A percentile compares a stretch with the other conserved stretches of the same genome.
Conservation (phyloP, 1,140 invertebrate species). For the Pseudomyrmex dendroicus region DNA sequence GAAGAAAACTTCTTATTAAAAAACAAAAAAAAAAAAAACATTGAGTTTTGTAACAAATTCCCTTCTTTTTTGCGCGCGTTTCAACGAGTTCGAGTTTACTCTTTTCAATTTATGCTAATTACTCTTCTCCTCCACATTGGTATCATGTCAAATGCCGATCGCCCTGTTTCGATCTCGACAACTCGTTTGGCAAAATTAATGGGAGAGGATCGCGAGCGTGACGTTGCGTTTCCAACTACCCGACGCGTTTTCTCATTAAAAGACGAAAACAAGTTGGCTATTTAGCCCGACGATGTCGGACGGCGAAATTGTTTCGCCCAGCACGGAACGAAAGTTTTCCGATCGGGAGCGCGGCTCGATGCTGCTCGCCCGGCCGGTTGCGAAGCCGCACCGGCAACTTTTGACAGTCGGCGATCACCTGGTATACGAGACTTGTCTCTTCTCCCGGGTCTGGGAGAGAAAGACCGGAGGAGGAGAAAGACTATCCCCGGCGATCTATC, state of each 20-base stretch:
- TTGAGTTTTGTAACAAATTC: background rate
- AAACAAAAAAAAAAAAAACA: background rate
- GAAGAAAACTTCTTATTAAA: background rate
- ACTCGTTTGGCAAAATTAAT: constrained; percentile 53
- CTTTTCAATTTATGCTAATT: constrained; percentile 9
- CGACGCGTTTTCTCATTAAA: constrained; percentile 70
- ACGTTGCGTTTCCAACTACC: constrained; percentile 48
- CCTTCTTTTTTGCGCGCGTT: no score
- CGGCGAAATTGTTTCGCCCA: constrained; percentile 65
- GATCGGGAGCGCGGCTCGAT: constrained; percentile 58
- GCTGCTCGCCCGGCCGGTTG: constrained; percentile 1
- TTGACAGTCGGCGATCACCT: constrained; percentile 58
- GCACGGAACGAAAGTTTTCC: constrained; percentile 61
- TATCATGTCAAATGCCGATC: constrained; percentile 33
- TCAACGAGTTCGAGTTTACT: no score
- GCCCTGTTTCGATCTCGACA: constrained; percentile 27
- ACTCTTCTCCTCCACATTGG: background rate
- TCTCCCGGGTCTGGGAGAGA: background rate
- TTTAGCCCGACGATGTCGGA: constrained; percentile 48
- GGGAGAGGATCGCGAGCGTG: constrained; percentile 46
- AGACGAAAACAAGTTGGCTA: constrained; percentile 58
- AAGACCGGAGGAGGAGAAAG: constrained; percentile 35
- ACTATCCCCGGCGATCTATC: constrained; percentile 31
- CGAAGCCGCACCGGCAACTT: constrained; percentile 31
- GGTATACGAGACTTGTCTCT: constrained; percentile 64